These are phyloP conservation scores for Macrochelys suwanniensis DNA, from an alignment of 2,797 vertebrate species.

Conservation along the genomic window DNA sequence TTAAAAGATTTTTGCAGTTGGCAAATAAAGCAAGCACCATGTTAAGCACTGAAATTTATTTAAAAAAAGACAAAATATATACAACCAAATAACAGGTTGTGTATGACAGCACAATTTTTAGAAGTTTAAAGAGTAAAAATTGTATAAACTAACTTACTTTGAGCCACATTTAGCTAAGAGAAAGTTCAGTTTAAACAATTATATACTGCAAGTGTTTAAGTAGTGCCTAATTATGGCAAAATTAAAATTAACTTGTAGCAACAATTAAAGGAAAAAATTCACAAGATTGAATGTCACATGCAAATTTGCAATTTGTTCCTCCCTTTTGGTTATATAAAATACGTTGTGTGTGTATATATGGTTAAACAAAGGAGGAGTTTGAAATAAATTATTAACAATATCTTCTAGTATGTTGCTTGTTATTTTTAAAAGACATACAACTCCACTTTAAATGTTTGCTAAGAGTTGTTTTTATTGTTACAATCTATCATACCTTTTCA, in stretches of 20 bases:
- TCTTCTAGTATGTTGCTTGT: neutral
- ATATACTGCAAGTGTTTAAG: neutral
- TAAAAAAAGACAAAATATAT: neutral
- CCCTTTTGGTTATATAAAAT: neutral
- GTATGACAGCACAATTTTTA: neutral
- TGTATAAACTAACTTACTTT: neutral
- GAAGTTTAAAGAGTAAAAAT: neutral
- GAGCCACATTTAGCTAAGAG: neutral
- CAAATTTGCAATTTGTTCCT: neutral
- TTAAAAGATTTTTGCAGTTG: neutral
- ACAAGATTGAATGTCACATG: neutral
- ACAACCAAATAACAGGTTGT: neutral
- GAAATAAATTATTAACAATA: neutral
- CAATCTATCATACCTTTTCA: constrained; percentile 85
- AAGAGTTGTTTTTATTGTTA: neutral
- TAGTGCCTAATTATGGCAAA: neutral
- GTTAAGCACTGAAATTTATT: neutral
- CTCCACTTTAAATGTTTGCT: neutral
- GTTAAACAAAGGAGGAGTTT: neutral
- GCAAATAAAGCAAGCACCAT: neutral
- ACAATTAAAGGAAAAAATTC: neutral
- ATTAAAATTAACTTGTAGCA: neutral
- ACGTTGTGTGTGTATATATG: neutral
- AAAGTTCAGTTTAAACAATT: neutral
- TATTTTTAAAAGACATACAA: neutral